Conservation (phyloP, 2,888 invertebrate species). For the Hypolimnas misippus region DNA sequence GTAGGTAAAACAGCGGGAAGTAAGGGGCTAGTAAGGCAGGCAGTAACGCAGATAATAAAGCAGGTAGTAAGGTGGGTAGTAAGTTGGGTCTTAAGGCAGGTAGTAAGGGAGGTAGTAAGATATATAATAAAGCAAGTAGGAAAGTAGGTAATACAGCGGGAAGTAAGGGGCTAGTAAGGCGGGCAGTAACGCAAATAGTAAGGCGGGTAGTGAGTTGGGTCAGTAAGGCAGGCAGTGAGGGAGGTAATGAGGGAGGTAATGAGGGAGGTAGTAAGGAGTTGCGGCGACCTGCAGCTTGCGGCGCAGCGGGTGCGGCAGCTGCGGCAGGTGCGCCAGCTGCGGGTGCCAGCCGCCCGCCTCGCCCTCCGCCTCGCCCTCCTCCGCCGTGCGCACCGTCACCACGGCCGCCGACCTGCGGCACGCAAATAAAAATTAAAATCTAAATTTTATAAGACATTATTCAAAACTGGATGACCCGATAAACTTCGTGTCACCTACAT, state of each 20-base stretch:
- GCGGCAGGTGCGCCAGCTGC: conserved; percentile 85
- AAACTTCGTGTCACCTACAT: too few relatives aligned
- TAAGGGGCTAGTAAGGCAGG: too few relatives aligned
- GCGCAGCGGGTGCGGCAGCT: conserved; percentile 80
- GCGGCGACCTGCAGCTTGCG: conserved; percentile 59
- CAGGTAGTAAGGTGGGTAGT: too few relatives aligned
- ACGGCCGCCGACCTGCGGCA: conserved; percentile 62
- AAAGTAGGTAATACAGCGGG: too few relatives aligned
- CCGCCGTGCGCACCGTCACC: conserved; percentile 72
- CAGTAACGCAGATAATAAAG: neutral
- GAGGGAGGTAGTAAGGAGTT: neutral
- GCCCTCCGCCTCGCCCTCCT: conserved; percentile 45
- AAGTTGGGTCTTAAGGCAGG: neutral
- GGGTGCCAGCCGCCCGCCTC: conserved; percentile 78
- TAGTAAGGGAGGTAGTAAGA: neutral
- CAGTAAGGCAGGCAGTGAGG: neutral
- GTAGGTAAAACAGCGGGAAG: too few relatives aligned
- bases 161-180: neutral
- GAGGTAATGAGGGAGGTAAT: too few relatives aligned
- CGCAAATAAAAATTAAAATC: too few relatives aligned
- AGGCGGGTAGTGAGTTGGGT: neutral
- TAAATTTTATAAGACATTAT: too few relatives aligned
- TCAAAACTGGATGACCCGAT: too few relatives aligned
- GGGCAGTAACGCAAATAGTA: too few relatives aligned
- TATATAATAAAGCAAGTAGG: too few relatives aligned